Conservation (phyloP, 2,113 vertebrate species). For the Odontesthes bonariensis region DNA sequence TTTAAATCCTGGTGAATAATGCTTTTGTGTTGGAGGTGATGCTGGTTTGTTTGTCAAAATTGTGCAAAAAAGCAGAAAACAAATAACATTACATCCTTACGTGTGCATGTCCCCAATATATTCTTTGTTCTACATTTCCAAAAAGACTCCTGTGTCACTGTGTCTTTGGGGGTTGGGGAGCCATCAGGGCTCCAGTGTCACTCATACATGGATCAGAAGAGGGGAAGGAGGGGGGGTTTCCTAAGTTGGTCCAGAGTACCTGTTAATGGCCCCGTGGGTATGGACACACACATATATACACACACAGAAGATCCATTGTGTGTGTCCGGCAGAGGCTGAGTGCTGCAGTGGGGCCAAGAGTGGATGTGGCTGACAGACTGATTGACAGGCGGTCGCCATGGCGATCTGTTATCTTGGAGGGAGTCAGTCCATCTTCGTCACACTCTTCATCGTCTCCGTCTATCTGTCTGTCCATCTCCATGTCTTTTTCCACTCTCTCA, state of each 20-base stretch:
- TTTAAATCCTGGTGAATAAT: background rate
- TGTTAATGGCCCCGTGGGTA: constrained; percentile 64
- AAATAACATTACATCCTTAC: background rate
- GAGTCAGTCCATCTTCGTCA: constrained; percentile 40
- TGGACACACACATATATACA: constrained; percentile 47
- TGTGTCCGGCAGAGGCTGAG: constrained; percentile 33
- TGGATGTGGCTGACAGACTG: constrained; percentile 78
- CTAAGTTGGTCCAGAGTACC: constrained; percentile 61
- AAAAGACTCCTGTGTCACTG: constrained; percentile 34
- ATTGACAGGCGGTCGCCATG: constrained; percentile 73
- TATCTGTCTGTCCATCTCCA: constrained; percentile 64
- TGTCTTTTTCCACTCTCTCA: constrained; percentile 63
- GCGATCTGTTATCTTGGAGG: constrained; percentile 58
- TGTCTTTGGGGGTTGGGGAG: constrained; percentile 36
- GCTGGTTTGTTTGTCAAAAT: background rate
- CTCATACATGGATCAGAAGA: constrained; percentile 53
- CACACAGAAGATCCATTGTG: constrained; percentile 75
- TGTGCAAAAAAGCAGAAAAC: background rate
- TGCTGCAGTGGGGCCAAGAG: constrained; percentile 61
- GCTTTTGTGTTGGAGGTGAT: background rate
- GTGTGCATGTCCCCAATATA: background rate
- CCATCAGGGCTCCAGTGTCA: constrained; percentile 70
- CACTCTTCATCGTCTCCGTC: constrained; percentile 46
- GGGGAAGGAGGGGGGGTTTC: constrained; percentile 25
- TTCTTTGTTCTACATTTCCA: constrained; percentile 1